Conservation (phyloP, 2,797 vertebrate genomes). For the Carcharodon carcharias region DNA sequence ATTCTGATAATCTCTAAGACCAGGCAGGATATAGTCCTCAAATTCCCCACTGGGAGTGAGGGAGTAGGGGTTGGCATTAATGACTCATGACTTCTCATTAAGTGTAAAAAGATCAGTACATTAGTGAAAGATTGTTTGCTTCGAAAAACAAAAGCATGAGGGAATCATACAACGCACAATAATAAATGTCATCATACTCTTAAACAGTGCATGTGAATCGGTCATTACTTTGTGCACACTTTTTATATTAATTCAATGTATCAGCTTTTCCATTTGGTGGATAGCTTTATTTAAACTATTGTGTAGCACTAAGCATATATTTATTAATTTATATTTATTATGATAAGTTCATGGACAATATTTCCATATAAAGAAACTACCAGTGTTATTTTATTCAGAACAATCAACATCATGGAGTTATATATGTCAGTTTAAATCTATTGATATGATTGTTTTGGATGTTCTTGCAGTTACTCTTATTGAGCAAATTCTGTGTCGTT, state of each 20-base stretch:
- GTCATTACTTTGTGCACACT: not conserved
- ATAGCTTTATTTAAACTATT: not conserved
- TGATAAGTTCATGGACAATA: not conserved
- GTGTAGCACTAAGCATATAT: not conserved
- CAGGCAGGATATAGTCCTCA: not conserved
- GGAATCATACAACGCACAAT: not conserved
- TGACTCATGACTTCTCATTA: not conserved
- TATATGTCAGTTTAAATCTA: not conserved
- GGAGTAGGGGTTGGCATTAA: not conserved
- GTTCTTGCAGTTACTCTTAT: not conserved
- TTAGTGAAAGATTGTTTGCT: not conserved
- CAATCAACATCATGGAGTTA: not conserved
- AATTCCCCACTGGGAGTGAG: not conserved
- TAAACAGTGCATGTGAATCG: not conserved
- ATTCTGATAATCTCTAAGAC: not conserved
- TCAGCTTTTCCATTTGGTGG: not conserved
- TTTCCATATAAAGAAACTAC: not conserved
- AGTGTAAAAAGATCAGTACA: not conserved
- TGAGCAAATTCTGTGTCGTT: not conserved
- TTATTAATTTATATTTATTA: constrained; percentile 1
- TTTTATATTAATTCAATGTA: not conserved
- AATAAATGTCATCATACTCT: not conserved
- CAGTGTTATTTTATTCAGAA: not conserved
- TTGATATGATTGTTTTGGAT: not conserved
- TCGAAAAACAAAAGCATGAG: not conserved